These are phyloP conservation scores for Pogonocichla stellata DNA, from an alignment of 2,113 vertebrate species.

Conservation along the genomic window DNA sequence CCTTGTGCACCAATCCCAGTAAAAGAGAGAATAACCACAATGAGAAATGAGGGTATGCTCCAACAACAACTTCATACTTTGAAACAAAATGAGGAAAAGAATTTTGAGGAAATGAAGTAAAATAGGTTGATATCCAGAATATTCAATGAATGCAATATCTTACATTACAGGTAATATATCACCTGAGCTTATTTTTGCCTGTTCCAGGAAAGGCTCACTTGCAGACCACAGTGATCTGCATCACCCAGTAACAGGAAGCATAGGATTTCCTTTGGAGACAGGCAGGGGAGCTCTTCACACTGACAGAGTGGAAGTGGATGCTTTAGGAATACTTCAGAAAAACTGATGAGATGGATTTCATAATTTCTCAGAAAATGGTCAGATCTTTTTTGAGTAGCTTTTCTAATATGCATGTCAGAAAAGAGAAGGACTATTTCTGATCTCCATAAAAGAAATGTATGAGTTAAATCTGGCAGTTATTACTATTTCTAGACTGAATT, in stretches of 20 bases:
- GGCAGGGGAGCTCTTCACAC: background rate
- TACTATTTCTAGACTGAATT: conserved; percentile 32
- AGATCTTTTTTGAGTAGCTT: background rate
- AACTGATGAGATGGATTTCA: background rate
- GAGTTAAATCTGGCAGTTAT: conserved; percentile 38
- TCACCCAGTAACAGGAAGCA: background rate
- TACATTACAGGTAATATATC: background rate
- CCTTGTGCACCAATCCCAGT: background rate
- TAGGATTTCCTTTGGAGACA: background rate
- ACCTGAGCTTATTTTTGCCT: background rate
- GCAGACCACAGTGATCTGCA: background rate
- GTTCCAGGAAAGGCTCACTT: background rate
- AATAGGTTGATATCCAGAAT: background rate
- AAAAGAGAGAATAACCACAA: background rate
- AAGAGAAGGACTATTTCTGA: conserved; percentile 24
- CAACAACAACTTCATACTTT: background rate
- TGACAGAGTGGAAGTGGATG: background rate
- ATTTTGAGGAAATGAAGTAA: background rate
- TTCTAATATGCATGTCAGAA: background rate
- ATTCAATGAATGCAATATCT: background rate
- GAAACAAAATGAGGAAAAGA: background rate
- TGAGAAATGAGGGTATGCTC: background rate
- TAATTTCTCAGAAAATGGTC: background rate
- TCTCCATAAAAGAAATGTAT: conserved; percentile 1
- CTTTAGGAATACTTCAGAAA: background rate